A percentile compares a stretch with the other conserved stretches of the same genome.
Conservation (phyloP, 2,888 invertebrate genomes). For the Lycophotia porphyrea region DNA sequence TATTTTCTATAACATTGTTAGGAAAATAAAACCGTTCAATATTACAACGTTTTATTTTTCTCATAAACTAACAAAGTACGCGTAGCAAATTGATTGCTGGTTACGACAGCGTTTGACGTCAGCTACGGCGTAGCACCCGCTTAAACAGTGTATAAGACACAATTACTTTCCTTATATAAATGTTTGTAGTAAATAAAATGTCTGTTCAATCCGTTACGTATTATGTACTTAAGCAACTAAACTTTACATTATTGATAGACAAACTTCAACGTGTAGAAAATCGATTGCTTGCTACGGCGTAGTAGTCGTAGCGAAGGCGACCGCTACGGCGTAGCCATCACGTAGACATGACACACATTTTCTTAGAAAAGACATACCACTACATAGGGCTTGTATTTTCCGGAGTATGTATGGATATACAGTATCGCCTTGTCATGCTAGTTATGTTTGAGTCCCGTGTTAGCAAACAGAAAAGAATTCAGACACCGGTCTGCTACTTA, state of each 20-base stretch:
- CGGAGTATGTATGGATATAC: neutral
- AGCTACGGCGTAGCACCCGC: slow-evolving; percentile 23
- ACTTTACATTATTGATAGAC: neutral
- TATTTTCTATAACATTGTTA: slow-evolving; percentile 18
- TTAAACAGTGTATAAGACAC: slow-evolving; percentile 3
- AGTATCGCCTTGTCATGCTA: neutral
- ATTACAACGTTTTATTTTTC: slow-evolving; percentile 22
- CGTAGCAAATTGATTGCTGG: slow-evolving; percentile 40
- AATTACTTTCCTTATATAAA: slow-evolving; percentile 2
- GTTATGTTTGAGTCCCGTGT: neutral
- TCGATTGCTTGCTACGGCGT: slow-evolving; percentile 10
- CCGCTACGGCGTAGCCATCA: slow-evolving; percentile 29
- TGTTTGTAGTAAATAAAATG: slow-evolving; percentile 4
- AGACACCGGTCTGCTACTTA: neutral
- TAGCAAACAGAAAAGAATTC: neutral
- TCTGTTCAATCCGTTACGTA: neutral
- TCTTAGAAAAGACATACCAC: neutral
- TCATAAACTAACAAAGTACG: slow-evolving; percentile 39
- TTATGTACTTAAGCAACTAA: neutral
- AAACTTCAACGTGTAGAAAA: neutral
- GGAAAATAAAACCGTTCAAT: slow-evolving; percentile 33
- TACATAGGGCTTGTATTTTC: neutral
- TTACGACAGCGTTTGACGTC: slow-evolving; percentile 33
- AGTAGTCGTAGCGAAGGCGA: neutral
- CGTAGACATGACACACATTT: neutral